Evolutionary conservation across 2,113 vertebrate species (phyloP), one percentile per base, ranked within the genome.

Genomic region (Rhea americana): DNA sequence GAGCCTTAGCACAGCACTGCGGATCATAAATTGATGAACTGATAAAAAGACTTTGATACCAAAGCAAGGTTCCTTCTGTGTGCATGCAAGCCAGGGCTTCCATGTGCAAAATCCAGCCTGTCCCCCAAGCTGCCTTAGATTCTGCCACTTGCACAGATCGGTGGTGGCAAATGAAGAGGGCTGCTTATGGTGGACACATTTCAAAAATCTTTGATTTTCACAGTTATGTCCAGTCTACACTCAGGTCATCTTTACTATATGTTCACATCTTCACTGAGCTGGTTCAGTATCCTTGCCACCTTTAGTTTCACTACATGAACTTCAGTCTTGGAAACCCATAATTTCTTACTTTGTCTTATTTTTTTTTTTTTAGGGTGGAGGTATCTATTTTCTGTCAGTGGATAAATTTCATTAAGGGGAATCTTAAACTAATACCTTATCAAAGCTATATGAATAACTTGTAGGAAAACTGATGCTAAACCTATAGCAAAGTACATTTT

Each of bases 11-110:
- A 0, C 24, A 87, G 53, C 91, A 91, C 22, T 80, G 12, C 16
- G n/a, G 85, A 75, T 79, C 70, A 75, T 86, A 87, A 90, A 95
- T 94, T 94, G 68, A 78, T 89, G 37, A 87, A 93, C 76, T 97
- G 68, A 81, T 93, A 93, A 37, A 85, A 89, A 80, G 8, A 50
- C 0, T 0, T 66, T 58, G 65, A 17, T 86, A 7, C 3, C 78
- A 32, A 92, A 75, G 37, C 11, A 80, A 80, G 48, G 5, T 25
- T 76, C 9, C 13, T 5, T 77, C 7, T 39, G 5, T 61, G 28
- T 37, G 14, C n/a, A 9, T 26, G 11, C 3, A 0, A 50, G 6
- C 20, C 41, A 28, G 47, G 4, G 26, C 41, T 78, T 88, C 30
- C 47, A 3, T 28, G 21, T 32, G 20, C 28, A n/a, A 85, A 80